Evolutionary conservation across 2,888 invertebrate species (phyloP).

Genomic region (Protodeltote pygarga): DNA sequence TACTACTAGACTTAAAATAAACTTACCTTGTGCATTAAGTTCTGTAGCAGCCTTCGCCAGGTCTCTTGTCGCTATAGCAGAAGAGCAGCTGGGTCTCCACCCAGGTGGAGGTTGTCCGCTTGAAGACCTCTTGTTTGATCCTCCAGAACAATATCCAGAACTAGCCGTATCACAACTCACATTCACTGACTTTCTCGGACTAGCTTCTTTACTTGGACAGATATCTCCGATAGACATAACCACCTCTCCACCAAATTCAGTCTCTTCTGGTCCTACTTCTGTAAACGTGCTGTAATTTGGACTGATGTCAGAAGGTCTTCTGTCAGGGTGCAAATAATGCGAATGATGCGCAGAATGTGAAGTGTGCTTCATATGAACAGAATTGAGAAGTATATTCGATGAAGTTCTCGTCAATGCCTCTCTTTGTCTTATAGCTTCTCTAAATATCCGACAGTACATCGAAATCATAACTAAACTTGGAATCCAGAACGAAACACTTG

Average conservation of each 20-base stretch:
- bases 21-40: conserved; percentile 90
- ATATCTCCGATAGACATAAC: conserved; percentile 79
- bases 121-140: conserved; percentile 80
- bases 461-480: conserved; percentile 97
- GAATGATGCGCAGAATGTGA: conserved; percentile 90
- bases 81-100: conserved; percentile 87
- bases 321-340: conserved; percentile 79
- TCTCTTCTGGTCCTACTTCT: conserved; percentile 81
- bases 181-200: conserved; percentile 82
- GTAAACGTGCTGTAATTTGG: conserved; percentile 84
- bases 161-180: conserved; percentile 84
- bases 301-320: conserved; percentile 81
- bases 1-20: not conserved
- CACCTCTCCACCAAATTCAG: conserved; percentile 76
- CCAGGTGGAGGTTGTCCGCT: conserved; percentile 85
- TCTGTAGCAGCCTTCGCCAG: conserved; percentile 89
- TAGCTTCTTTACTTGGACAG: conserved; percentile 81
- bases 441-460: conserved; percentile 95
- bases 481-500: conserved; percentile 97
- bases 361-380: conserved; percentile 93
- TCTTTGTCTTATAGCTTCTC: conserved; percentile 93
- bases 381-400: conserved; percentile 94
- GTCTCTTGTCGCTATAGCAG: conserved; percentile 86
- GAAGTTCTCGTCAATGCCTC: conserved; percentile 95
- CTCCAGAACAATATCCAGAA: conserved; percentile 83